Evolutionary conservation across 2,888 invertebrate genomes (phyloP).

Genomic region (Cremastobaeus sp.): DNA sequence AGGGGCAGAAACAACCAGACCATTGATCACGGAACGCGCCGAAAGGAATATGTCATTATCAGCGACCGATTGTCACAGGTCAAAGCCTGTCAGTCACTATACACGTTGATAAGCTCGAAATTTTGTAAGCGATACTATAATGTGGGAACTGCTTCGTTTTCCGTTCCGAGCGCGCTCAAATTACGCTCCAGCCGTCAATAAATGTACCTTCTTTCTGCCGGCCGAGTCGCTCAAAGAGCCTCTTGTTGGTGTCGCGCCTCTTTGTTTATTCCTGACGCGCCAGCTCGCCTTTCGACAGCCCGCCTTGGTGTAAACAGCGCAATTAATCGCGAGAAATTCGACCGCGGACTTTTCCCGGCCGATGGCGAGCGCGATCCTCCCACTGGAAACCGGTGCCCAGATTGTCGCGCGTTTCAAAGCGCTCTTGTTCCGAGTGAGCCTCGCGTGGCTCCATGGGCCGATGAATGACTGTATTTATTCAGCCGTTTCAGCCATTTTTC

Average conservation of each 20-base stretch:
- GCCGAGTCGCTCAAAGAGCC: too few relatives aligned
- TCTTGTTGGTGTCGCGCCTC: not conserved
- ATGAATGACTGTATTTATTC: too few relatives aligned
- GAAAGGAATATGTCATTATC: constrained; percentile 74
- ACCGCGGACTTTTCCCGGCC: too few relatives aligned
- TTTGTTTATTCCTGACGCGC: not conserved
- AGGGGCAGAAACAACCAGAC: constrained; percentile 69
- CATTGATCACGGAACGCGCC: constrained; percentile 70
- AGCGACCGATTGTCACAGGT: constrained; percentile 75
- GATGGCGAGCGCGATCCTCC: too few relatives aligned
- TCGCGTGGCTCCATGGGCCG: too few relatives aligned
- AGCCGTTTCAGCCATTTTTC: too few relatives aligned
- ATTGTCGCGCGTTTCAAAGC: too few relatives aligned
- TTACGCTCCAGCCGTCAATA: constrained; percentile 38
- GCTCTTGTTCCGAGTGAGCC: too few relatives aligned
- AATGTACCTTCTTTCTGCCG: constrained; percentile 28
- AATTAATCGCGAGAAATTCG: too few relatives aligned
- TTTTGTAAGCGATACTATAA: constrained; percentile 68
- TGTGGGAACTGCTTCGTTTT: constrained; percentile 62
- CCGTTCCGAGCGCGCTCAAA: constrained; percentile 49
- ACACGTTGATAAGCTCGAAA: constrained; percentile 67
- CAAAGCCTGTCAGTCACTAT: constrained; percentile 73
- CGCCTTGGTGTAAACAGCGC: too few relatives aligned
- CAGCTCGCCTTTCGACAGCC: too few relatives aligned
- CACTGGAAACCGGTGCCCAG: too few relatives aligned